Evolutionary conservation across 1,140 invertebrate genomes (phyloP).

Genomic region (Cotesia glomerata): DNA sequence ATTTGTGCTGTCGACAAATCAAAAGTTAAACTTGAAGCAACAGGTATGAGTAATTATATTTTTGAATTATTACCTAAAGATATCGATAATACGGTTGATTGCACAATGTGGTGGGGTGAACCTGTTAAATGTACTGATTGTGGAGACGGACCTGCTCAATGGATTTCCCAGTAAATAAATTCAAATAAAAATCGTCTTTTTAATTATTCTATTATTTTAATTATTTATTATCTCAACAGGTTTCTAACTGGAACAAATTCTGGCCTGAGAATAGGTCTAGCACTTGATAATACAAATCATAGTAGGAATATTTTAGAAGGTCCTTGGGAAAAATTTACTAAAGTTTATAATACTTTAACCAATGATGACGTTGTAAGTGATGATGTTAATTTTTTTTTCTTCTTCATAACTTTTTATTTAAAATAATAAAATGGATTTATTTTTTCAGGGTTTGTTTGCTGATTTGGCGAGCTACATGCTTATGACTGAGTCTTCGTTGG

Average conservation of each 20-base stretch:
- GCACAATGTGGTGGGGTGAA: constrained; percentile 50
- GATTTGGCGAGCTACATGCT: constrained; percentile 61
- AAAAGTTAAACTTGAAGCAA: constrained; percentile 47
- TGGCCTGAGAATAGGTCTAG: constrained; percentile 43
- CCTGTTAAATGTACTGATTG: constrained; percentile 53
- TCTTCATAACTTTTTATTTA: constrained; percentile 32
- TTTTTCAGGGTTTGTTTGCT: constrained; percentile 55
- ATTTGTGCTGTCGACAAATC: constrained; percentile 38
- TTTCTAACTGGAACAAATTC: constrained; percentile 47
- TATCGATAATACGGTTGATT: constrained; percentile 34
- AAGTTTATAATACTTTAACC: constrained; percentile 43
- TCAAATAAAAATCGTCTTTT: not conserved
- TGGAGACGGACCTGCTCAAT: constrained; percentile 51
- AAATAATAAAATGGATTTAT: not conserved
- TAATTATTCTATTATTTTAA: not conserved
- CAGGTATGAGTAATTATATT: constrained; percentile 45
- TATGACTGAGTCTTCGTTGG: constrained; percentile 55
- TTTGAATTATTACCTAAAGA: constrained; percentile 42
- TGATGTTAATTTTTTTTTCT: not conserved
- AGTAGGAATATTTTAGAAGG: constrained; percentile 35
- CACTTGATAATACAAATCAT: no score
- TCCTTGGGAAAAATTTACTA: constrained; percentile 41
- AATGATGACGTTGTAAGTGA: constrained; percentile 46
- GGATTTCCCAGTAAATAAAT: constrained; percentile 50
- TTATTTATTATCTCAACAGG: constrained; percentile 33